Evolutionary conservation across 2,888 invertebrate genomes (phyloP).

Genomic region (Apotomis turbidana): DNA sequence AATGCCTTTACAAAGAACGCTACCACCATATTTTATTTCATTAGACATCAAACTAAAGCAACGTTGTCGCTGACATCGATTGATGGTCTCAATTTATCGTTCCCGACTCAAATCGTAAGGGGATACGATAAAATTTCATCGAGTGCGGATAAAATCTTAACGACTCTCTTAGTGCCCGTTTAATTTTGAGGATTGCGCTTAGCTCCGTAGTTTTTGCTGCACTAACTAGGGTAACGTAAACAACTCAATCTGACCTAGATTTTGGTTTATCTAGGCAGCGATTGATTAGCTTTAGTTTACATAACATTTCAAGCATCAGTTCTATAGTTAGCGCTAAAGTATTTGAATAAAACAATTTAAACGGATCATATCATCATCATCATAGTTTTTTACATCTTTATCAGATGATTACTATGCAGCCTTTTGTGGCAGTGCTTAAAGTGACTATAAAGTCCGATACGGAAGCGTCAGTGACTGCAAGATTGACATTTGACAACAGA

Average conservation of each 20-base stretch:
- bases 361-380: too few species aligned
- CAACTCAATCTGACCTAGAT: slow-evolving; percentile 25
- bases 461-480: too few species aligned
- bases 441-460: too few species aligned
- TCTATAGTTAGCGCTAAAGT: too few species aligned
- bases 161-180: slow-evolving; percentile 19
- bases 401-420: too few species aligned
- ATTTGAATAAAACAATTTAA: too few species aligned
- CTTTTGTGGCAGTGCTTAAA: too few species aligned
- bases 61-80: slow-evolving; percentile 1
- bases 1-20: not conserved
- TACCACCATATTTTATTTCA: not conserved
- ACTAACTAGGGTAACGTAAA: slow-evolving; percentile 17
- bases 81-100: not conserved
- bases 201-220: slow-evolving; percentile 1
- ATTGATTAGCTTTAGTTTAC: too few species aligned
- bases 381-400: too few species aligned
- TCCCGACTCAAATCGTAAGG: slow-evolving; percentile 16
- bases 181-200: slow-evolving; percentile 14
- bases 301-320: too few species aligned
- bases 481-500: too few species aligned
- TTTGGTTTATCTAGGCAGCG: slow-evolving; percentile 5
- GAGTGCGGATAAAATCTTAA: slow-evolving; percentile 31
- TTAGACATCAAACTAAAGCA: not conserved
- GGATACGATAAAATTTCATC: slow-evolving; percentile 34